Evolutionary conservation across 53 echinoderm and acorn worm genomes (phyloP), one percentile per base, ranked within the genome.

Genomic region (Henricia sp.): DNA sequence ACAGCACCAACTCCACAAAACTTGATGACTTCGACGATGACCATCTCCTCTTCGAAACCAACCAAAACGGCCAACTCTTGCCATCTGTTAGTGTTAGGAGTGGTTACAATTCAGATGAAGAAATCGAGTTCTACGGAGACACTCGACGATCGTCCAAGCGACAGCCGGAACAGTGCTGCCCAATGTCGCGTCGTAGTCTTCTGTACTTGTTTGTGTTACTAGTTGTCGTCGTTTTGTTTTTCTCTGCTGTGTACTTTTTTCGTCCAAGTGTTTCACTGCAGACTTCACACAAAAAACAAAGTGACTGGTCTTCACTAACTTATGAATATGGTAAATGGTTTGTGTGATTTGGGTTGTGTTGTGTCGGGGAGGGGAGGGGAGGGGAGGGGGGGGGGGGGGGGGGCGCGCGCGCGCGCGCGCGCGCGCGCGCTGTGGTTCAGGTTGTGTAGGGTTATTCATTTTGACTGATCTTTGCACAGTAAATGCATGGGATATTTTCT

Each of bases 91-190:
- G 9, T 11, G 9, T 9, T 12, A 80, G 50, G 24, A 36, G 35
- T 12, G 80, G 64, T 21, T 80, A 80, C 34, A 64, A 80, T 35
- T 80, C 80, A 11, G 63, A 80, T 48, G 80, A 80, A 50, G 80
- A 80, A 36, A 80, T 80, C 11, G 80, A 80, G 80, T 80, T 80
- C 63, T 80, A 80, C 80, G 34, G 34, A 35, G 80, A 80, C 50
- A 48, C 46, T 42, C 70, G 46, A 13, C 29, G 62, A 17, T 60
- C 46, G 26, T 28, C 43, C 6, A 0, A 46, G 5, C 3, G 43
- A 27, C 28, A 23, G 67, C 37, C 1, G 6, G 28, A 40, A 19
- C 67, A 4, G 0, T 37, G 32, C 37, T 26, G 30, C 30, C 6
- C 29, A 2, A 0, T 60, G 6, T 1, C n/a, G 6, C 58, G 39